phyloP scores from a whole-genome alignment of 2,888 invertebrate genomes.

The Andrena camellia region DNA sequence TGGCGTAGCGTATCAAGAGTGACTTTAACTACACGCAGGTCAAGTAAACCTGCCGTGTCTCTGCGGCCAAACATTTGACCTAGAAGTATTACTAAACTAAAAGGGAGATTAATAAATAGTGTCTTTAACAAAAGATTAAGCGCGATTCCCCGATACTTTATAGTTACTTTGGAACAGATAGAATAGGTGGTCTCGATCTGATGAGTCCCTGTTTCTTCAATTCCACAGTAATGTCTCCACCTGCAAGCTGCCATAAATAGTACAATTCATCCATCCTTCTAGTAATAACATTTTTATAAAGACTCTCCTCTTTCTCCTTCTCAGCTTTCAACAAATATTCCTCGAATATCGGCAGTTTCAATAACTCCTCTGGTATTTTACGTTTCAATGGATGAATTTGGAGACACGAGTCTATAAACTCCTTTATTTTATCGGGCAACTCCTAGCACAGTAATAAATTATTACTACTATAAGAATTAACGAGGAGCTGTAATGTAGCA shows the following conservation, averaged over 20 bases:
- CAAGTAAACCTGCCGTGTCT: conserved; percentile 90
- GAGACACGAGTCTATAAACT: conserved; percentile 90
- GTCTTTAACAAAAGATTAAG: neutral
- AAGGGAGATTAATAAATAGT: conserved; percentile 33
- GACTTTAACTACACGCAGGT: conserved; percentile 90
- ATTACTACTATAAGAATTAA: conserved; percentile 21
- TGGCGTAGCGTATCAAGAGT: conserved; percentile 90
- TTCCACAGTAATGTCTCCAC: conserved; percentile 96
- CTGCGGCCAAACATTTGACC: conserved; percentile 93
- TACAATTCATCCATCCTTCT: conserved; percentile 93
- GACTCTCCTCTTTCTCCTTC: conserved; percentile 80
- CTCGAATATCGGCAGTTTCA: conserved; percentile 87
- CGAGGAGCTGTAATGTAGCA: conserved; percentile 19
- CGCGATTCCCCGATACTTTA: conserved; percentile 5
- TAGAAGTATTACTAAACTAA: conserved; percentile 92
- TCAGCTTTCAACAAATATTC: conserved; percentile 77
- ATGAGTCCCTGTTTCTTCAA: conserved; percentile 96
- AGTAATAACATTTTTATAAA: conserved; percentile 84
- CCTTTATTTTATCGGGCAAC: conserved; percentile 87
- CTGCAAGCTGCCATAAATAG: conserved; percentile 97
- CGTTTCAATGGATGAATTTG: conserved; percentile 89
- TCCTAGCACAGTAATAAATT: conserved; percentile 84
- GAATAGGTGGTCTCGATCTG: conserved; percentile 93
- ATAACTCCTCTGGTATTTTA: conserved; percentile 88
- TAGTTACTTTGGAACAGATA: conserved; percentile 91